A percentile compares a stretch with the other conserved stretches of the same genome.
Evolutionary conservation across 2,888 invertebrate species (phyloP).

Genomic region (Metopia argyrocephala): DNA sequence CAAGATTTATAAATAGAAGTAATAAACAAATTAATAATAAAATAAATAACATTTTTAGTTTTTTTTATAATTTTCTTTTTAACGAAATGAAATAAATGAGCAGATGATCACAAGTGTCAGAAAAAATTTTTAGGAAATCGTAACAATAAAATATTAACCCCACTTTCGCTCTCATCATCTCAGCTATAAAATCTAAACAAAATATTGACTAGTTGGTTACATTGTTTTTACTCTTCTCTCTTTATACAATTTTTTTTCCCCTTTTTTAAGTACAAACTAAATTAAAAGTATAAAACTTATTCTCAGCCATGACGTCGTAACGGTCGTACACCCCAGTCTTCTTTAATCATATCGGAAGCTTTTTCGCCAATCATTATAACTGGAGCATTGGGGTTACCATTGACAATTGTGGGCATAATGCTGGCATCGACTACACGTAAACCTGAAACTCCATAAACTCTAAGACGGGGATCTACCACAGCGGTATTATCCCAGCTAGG

Average conservation of each 20-base stretch:
- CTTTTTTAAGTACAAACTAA: neutral
- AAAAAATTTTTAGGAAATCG: no score
- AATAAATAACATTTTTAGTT: no score
- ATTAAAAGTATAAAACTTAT: slow-evolving; percentile 3
- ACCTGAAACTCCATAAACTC: slow-evolving; percentile 88
- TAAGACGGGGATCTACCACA: slow-evolving; percentile 88
- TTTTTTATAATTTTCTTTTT: no score
- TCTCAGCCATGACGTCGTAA: slow-evolving; percentile 36
- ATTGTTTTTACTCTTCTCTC: no score
- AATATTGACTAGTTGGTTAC: slow-evolving; percentile 56
- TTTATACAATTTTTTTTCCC: neutral
- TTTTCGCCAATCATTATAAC: slow-evolving; percentile 95
- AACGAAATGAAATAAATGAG: no score
- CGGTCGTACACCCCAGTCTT: slow-evolving; percentile 84
- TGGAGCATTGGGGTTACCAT: slow-evolving; percentile 94
- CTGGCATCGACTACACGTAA: slow-evolving; percentile 90
- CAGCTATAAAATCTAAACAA: no score
- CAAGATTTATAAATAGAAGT: no score
- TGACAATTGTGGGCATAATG: slow-evolving; percentile 92
- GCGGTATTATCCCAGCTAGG: slow-evolving; percentile 86
- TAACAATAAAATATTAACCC: no score
- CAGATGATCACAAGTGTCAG: no score
- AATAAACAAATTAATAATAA: no score
- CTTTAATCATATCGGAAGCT: slow-evolving; percentile 92
- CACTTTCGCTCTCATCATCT: no score